phyloP scores from a whole-genome alignment of 1,140 invertebrate genomes.

The Dufourea novaeangliae region DNA sequence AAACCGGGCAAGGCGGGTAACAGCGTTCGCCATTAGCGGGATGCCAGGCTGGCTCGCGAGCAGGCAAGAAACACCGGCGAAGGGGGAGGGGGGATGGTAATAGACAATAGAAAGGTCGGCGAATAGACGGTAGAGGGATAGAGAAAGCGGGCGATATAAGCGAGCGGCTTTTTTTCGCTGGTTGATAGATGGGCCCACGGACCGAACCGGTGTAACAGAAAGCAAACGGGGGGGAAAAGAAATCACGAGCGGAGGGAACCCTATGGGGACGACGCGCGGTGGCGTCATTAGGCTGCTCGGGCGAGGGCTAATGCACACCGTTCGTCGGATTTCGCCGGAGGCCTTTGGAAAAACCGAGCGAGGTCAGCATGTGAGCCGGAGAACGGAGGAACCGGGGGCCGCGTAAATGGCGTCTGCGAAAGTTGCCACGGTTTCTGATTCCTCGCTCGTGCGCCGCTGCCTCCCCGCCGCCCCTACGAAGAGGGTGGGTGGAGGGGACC shows the following conservation, averaged over 20 bases:
- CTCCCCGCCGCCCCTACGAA: not conserved
- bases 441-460: constrained; percentile 13
- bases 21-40: not conserved
- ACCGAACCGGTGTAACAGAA: constrained; percentile 68
- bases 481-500: too few relatives aligned
- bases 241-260: constrained; percentile 72
- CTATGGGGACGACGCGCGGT: constrained; percentile 73
- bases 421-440: constrained; percentile 61
- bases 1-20: not conserved
- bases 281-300: constrained; percentile 74
- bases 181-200: constrained; percentile 67
- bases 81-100: constrained; percentile 46
- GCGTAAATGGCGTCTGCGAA: constrained; percentile 66
- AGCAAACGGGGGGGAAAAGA: constrained; percentile 69
- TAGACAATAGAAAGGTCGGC: constrained; percentile 51
- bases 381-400: constrained; percentile 57
- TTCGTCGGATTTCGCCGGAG: constrained; percentile 69
- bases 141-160: constrained; percentile 63
- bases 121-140: constrained; percentile 47
- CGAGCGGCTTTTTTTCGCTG: constrained; percentile 69
- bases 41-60: not conserved
- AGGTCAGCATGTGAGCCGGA: constrained; percentile 71
- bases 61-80: constrained; percentile 24
- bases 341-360: constrained; percentile 70
- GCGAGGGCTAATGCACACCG: constrained; percentile 71